Percentiles rank a stretch among this genome's conserved stretches.
Conservation (phyloP, 92 coral and sea anemone species). For the Anthopleura xanthogrammica region DNA sequence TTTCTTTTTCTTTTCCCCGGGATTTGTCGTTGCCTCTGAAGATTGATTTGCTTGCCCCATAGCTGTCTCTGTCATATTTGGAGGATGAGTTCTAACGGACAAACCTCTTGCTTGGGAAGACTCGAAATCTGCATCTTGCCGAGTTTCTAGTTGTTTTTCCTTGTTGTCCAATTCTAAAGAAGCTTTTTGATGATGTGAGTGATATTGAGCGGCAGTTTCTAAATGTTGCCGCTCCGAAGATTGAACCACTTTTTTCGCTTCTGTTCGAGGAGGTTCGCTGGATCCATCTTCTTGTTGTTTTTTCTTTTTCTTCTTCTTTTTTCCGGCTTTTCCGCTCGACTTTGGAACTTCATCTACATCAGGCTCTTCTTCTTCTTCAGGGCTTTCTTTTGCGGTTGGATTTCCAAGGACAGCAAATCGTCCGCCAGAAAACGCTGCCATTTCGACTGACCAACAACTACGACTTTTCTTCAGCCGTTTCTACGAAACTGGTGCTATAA, state of each 20-base stretch:
- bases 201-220: no score
- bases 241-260: neutral
- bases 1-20: conserved; percentile 5
- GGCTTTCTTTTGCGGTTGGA: neutral
- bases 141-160: neutral
- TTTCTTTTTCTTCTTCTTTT: conserved; percentile 16
- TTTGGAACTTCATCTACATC: neutral
- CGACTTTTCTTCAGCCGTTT: no score
- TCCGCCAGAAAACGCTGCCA: neutral
- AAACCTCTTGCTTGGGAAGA: neutral
- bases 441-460: neutral
- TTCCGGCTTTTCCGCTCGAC: neutral
- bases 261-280: neutral
- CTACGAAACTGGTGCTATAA: no score
- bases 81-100: neutral
- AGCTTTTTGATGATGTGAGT: neutral
- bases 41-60: neutral
- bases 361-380: neutral
- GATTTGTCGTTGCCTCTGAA: neutral
- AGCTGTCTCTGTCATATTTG: neutral
- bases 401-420: neutral
- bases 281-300: neutral
- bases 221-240: no score
- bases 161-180: neutral
- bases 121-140: neutral